Percentiles rank a stretch among this genome's conserved stretches.
These are phyloP conservation scores for Camarhynchus parvulus DNA, from an alignment of 2,113 vertebrate genomes.

Conservation along the genomic window DNA sequence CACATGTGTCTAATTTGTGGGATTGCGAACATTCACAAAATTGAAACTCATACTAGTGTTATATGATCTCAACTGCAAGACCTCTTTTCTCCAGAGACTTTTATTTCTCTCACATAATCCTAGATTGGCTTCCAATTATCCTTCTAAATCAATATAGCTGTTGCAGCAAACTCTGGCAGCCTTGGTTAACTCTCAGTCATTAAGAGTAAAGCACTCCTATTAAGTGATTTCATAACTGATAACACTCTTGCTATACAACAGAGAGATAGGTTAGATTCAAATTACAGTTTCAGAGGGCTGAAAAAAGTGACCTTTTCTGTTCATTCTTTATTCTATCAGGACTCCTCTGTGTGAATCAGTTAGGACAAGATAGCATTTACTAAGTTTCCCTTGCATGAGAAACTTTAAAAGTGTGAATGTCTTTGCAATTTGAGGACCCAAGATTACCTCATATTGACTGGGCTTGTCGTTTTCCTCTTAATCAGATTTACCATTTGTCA, in stretches of 20 bases:
- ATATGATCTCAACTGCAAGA: not conserved
- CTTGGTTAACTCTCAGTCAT: constrained; percentile 14
- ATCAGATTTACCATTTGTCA: not conserved
- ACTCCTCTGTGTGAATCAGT: not conserved
- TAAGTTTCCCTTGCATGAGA: not conserved
- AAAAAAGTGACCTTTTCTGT: not conserved
- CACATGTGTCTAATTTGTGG: not conserved
- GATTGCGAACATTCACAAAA: not conserved
- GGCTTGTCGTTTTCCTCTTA: not conserved
- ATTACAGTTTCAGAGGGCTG: not conserved
- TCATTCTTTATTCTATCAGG: not conserved
- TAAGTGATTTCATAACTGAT: constrained; percentile 28
- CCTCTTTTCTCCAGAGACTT: not conserved
- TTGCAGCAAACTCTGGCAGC: not conserved
- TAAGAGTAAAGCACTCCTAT: not conserved
- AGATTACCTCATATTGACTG: not conserved
- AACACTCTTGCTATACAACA: not conserved
- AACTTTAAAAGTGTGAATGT: not conserved
- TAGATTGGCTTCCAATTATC: constrained; percentile 7
- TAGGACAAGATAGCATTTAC: not conserved
- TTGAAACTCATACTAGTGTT: not conserved
- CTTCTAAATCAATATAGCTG: constrained; percentile 16
- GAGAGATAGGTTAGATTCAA: not conserved
- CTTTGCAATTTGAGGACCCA: not conserved
- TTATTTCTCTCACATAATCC: constrained; percentile 8